phyloP scores from a whole-genome alignment of 35 echinoderm and acorn worm genomes.

The Ptychodera flava region DNA sequence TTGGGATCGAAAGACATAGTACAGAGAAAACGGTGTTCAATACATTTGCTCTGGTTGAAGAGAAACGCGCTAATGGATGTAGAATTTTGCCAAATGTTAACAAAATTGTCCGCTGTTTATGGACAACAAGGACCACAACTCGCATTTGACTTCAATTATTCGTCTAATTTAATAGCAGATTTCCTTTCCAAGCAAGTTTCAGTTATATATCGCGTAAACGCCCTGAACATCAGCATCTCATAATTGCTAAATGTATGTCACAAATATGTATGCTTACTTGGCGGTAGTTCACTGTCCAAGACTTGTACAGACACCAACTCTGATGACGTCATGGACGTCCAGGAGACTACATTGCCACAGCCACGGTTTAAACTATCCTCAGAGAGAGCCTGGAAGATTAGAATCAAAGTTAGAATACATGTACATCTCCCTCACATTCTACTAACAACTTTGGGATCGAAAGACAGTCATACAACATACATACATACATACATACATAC shows the following conservation, averaged over 20 bases:
- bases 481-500: neutral
- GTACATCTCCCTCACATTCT: neutral
- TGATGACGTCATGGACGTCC: neutral
- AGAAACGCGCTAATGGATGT: too few relatives aligned
- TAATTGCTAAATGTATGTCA: too few relatives aligned
- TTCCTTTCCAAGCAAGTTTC: too few relatives aligned
- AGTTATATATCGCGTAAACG: too few relatives aligned
- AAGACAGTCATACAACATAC: neutral
- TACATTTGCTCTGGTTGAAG: too few relatives aligned
- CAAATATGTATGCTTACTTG: neutral
- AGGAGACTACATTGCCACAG: neutral
- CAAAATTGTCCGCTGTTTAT: too few relatives aligned
- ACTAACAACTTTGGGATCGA: neutral
- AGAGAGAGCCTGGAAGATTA: neutral
- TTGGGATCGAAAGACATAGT: neutral
- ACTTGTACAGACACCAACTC: neutral
- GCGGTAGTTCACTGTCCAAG: neutral
- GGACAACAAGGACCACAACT: too few relatives aligned
- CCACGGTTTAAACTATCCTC: neutral
- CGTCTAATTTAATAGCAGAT: too few relatives aligned
- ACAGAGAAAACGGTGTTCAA: too few relatives aligned
- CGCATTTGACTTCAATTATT: too few relatives aligned
- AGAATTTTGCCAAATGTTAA: too few relatives aligned
- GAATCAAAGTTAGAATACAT: neutral
- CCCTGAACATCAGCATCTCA: too few relatives aligned